phyloP scores from a whole-genome alignment of 2,797 vertebrate species.

The Tragelaphus oryx region DNA sequence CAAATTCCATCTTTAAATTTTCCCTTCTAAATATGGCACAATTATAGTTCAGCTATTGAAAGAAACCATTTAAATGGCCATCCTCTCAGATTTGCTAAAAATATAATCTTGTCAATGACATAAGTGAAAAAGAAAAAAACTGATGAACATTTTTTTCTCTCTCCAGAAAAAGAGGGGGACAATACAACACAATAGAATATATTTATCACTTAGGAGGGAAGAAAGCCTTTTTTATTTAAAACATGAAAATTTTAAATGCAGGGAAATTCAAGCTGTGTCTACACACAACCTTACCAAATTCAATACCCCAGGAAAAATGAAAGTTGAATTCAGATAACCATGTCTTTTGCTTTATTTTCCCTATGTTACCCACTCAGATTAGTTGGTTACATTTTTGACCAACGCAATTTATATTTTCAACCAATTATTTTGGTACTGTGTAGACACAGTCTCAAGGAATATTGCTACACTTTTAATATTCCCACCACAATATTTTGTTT shows the following conservation, averaged over 20 bases:
- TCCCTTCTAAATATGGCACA: constrained; percentile 69
- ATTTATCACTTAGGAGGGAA: constrained; percentile 74
- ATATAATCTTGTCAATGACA: constrained; percentile 56
- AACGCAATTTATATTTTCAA: not conserved
- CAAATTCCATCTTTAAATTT: constrained; percentile 67
- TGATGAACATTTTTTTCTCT: constrained; percentile 38
- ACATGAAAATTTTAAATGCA: constrained; percentile 76
- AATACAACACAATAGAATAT: constrained; percentile 43
- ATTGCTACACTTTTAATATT: constrained; percentile 74
- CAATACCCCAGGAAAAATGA: constrained; percentile 23
- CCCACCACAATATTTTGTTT: constrained; percentile 63
- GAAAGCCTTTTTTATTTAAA: constrained; percentile 80
- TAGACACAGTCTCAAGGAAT: constrained; percentile 61
- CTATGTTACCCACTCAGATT: not conserved
- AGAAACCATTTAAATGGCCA: constrained; percentile 35
- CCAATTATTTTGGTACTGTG: constrained; percentile 24
- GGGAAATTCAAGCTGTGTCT: constrained; percentile 74
- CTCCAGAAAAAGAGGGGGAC: constrained; percentile 42
- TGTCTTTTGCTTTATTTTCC: not conserved
- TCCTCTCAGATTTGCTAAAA: constrained; percentile 49
- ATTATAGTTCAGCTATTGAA: constrained; percentile 58
- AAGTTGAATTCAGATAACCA: constrained; percentile 1
- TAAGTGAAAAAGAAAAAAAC: constrained; percentile 66
- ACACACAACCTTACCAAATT: constrained; percentile 36
- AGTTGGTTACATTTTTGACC: constrained; percentile 11